Percentiles rank a stretch among this genome's conserved stretches.
Conservation (phyloP, 1,140 invertebrate genomes). For the Drosophila burlai region DNA sequence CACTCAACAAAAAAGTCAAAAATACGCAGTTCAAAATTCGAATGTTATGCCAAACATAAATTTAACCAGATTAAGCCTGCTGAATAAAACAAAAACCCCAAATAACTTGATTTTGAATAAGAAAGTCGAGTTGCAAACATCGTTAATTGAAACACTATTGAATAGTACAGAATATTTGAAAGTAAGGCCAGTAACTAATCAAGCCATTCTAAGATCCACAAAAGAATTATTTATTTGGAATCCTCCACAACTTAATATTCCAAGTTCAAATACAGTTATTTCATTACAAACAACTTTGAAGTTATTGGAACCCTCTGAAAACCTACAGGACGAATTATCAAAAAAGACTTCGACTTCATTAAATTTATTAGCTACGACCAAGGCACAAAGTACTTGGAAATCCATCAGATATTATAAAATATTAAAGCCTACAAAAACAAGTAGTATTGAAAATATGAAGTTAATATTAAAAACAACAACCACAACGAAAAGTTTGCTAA, state of each 20-base stretch:
- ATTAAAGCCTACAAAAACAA: slow-evolving; percentile 1
- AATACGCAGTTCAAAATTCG: background rate
- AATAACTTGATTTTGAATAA: background rate
- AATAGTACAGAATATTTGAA: background rate
- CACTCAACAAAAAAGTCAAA: background rate
- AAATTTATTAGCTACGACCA: background rate
- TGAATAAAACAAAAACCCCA: background rate
- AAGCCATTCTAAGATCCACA: background rate
- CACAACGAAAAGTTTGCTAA: background rate
- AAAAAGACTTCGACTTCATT: background rate
- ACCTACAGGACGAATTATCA: background rate
- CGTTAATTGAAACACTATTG: background rate
- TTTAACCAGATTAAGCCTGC: background rate
- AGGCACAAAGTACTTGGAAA: background rate
- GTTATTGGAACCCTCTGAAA: slow-evolving; percentile 21
- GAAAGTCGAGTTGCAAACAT: background rate
- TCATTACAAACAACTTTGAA: background rate
- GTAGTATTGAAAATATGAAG: no score
- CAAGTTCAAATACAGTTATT: background rate
- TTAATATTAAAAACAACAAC: slow-evolving; percentile 2
- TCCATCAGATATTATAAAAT: background rate
- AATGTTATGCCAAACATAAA: background rate
- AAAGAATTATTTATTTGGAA: slow-evolving; percentile 9
- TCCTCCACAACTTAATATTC: background rate
- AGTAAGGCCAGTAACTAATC: background rate